Evolutionary conservation across 2,797 vertebrate genomes (phyloP).

Genomic region (Heliangelus exortis): DNA sequence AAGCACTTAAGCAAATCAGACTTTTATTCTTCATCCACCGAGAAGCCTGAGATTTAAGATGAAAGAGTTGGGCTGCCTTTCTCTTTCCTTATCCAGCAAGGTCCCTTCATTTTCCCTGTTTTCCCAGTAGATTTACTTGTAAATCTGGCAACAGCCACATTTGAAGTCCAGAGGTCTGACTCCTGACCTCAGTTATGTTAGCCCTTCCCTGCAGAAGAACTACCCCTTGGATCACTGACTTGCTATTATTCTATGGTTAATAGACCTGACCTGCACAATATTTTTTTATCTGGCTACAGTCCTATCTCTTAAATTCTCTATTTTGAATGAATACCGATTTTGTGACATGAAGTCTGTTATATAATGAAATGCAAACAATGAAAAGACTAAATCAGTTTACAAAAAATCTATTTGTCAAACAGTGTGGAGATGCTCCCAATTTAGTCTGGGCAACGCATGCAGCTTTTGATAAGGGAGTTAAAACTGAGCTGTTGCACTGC

Average conservation of each 20-base stretch:
- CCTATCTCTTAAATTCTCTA: constrained; percentile 78
- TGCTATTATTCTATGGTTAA: constrained; percentile 79
- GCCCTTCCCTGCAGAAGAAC: constrained; percentile 67
- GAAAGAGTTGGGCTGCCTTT: constrained; percentile 50
- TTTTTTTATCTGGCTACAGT: constrained; percentile 74
- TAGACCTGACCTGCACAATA: constrained; percentile 76
- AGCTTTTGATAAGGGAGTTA: constrained; percentile 78
- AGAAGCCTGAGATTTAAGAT: constrained; percentile 42
- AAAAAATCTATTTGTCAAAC: constrained; percentile 84
- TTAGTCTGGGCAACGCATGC: constrained; percentile 69
- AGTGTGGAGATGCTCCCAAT: constrained; percentile 77
- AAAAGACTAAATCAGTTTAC: constrained; percentile 81
- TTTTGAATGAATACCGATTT: constrained; percentile 81
- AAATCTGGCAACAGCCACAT: constrained; percentile 59
- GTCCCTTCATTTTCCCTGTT: constrained; percentile 52
- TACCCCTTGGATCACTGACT: constrained; percentile 69
- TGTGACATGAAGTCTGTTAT: constrained; percentile 77
- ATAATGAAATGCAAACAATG: constrained; percentile 84
- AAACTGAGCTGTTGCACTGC: constrained; percentile 55
- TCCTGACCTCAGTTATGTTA: constrained; percentile 70
- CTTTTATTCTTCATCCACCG: constrained; percentile 25
- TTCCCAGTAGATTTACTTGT: constrained; percentile 70
- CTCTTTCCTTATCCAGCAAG: background rate
- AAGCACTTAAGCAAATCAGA: constrained; percentile 39
- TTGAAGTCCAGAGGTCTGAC: constrained; percentile 61